phyloP scores from a whole-genome alignment of 2,888 invertebrate species.

The Drosophila dives region DNA sequence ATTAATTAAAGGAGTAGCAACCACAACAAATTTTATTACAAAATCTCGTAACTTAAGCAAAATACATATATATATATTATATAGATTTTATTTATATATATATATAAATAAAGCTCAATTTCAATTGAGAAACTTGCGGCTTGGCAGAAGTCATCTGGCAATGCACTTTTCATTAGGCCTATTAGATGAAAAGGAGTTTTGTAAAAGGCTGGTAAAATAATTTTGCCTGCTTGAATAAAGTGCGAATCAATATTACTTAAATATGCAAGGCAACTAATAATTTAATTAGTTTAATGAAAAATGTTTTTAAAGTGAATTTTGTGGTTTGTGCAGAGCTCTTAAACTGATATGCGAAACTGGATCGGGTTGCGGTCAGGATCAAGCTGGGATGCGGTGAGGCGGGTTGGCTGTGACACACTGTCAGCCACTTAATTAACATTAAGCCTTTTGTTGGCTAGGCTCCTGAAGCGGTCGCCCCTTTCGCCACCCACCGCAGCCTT shows the following conservation, averaged over 20 bases:
- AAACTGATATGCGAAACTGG: conserved; percentile 18
- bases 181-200: conserved; percentile 14
- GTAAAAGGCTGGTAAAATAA: conserved; percentile 11
- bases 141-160: conserved; percentile 1
- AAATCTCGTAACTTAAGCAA: background rate
- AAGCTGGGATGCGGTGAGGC: background rate
- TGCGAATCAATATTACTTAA: conserved; percentile 13
- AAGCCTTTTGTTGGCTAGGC: conserved; percentile 45
- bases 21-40: background rate
- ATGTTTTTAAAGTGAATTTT: conserved; percentile 24
- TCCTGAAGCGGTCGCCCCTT: background rate
- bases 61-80: background rate
- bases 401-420: conserved; percentile 33
- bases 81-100: background rate
- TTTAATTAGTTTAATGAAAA: conserved; percentile 35
- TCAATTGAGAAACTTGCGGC: conserved; percentile 2
- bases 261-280: conserved; percentile 22
- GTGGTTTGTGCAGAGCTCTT: conserved; percentile 24
- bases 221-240: conserved; percentile 1
- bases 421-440: conserved; percentile 68
- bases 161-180: conserved; percentile 26
- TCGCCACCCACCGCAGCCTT: background rate
- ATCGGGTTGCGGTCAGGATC: conserved; percentile 9
- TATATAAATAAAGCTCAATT: background rate
- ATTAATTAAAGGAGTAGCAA: background rate